phyloP scores from a whole-genome alignment of 2,113 vertebrate genomes.

The Diphyllodes magnificus region DNA sequence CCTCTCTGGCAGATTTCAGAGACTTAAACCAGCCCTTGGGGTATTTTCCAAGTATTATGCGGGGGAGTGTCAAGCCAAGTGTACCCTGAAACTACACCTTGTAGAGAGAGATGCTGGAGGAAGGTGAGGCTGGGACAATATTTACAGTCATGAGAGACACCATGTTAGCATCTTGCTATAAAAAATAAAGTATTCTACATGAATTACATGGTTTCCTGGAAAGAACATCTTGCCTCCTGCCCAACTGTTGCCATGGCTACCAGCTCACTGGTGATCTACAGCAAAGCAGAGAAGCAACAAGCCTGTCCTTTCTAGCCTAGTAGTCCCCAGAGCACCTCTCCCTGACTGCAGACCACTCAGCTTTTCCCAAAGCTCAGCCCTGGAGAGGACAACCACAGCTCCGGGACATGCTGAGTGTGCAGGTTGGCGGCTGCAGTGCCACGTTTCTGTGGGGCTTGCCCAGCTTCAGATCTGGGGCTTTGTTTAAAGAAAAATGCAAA shows the following conservation, averaged over 20 bases:
- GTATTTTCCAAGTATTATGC: not conserved
- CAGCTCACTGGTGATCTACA: not conserved
- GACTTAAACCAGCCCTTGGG: not conserved
- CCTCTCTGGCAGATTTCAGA: not conserved
- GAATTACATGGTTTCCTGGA: not conserved
- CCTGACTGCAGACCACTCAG: not conserved
- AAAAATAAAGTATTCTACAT: not conserved
- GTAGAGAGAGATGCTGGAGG: not conserved
- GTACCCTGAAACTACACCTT: not conserved
- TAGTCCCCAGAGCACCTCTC: not conserved
- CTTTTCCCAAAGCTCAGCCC: not conserved
- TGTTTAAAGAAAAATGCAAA: not conserved
- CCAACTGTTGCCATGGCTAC: slow-evolving; percentile 43
- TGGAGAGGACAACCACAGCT: rapidly evolving
- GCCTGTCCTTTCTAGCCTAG: not conserved
- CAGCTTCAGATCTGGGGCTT: not conserved
- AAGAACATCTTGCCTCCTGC: slow-evolving; percentile 16
- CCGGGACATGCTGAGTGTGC: rapidly evolving
- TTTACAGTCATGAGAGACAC: not conserved
- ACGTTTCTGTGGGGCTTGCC: not conserved
- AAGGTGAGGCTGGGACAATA: not conserved
- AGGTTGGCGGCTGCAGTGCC: not conserved
- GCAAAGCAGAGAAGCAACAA: not conserved
- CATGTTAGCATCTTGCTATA: not conserved
- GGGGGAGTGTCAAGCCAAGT: not conserved